A percentile compares a stretch with the other conserved stretches of the same genome.
These are phyloP conservation scores for Calliphora vomitoria DNA, from an alignment of 2,888 invertebrate species.

Conservation along the genomic window DNA sequence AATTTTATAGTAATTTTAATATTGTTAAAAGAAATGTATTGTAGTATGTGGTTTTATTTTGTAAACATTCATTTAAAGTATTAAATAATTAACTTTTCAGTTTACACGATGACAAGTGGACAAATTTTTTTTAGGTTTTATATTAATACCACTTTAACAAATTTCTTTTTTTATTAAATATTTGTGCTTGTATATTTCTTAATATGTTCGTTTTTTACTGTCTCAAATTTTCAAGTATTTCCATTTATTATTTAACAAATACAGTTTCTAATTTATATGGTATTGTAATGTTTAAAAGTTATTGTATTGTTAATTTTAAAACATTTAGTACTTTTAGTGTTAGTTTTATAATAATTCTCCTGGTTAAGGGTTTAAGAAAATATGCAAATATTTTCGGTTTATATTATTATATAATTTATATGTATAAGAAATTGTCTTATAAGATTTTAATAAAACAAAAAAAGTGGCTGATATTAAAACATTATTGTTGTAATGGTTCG, in stretches of 20 bases:
- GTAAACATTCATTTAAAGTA: conserved; percentile 29
- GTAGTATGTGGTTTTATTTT: conserved; percentile 14
- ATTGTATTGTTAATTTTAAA: conserved; percentile 15
- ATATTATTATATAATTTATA: not conserved
- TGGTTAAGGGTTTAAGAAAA: conserved; percentile 31
- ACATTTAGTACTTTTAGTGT: conserved; percentile 35
- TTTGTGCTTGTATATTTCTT: conserved; percentile 36
- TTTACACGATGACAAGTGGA: not conserved
- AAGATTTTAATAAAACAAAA: conserved; percentile 60
- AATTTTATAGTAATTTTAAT: conserved; percentile 6
- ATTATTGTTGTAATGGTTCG: not conserved
- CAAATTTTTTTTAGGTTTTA: not conserved
- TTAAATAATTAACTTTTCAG: not conserved
- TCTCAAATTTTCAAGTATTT: conserved; percentile 21
- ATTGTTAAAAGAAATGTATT: conserved; percentile 17
- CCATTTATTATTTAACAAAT: not conserved
- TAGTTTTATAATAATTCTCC: conserved; percentile 24
- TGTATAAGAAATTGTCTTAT: conserved; percentile 33
- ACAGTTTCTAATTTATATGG: conserved; percentile 19
- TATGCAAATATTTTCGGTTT: conserved; percentile 1
- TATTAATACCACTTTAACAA: conserved; percentile 2
- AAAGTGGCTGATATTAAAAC: conserved; percentile 24
- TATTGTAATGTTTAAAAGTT: conserved; percentile 18
- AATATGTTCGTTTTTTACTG: not conserved
- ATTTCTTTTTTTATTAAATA: not conserved